phyloP scores from a whole-genome alignment of 2,797 vertebrate species.

The Paguma larvata region DNA sequence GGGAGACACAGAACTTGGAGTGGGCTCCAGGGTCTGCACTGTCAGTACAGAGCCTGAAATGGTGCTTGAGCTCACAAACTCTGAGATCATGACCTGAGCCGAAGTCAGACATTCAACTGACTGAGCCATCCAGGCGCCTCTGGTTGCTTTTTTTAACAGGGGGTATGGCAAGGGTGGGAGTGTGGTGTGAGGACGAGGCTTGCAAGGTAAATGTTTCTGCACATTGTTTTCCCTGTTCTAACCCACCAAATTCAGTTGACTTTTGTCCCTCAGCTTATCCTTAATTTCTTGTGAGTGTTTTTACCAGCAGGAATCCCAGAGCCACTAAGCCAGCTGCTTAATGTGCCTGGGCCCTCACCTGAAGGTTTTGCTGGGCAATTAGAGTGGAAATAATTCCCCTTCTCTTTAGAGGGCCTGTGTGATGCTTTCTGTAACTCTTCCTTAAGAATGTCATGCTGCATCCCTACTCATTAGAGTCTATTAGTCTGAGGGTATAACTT shows the following conservation, averaged over 20 bases:
- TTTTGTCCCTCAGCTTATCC: background rate
- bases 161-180: background rate
- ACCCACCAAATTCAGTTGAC: constrained; percentile 41
- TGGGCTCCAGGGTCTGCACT: too few species aligned
- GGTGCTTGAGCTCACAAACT: too few species aligned
- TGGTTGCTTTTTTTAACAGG: background rate
- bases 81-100: too few species aligned
- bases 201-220: background rate
- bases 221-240: background rate
- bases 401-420: background rate
- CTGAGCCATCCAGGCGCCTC: background rate
- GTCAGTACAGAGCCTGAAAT: too few species aligned
- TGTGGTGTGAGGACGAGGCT: background rate
- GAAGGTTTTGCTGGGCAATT: constrained; percentile 35
- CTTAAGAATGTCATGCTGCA: constrained; percentile 58
- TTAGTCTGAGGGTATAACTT: constrained; percentile 63
- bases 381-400: constrained; percentile 74
- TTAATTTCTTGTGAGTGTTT: constrained; percentile 18
- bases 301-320: constrained; percentile 34
- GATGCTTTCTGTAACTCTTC: background rate
- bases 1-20: too few species aligned
- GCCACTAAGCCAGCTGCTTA: background rate
- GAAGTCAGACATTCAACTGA: too few species aligned
- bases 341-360: background rate
- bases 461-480: constrained; percentile 30